Conservation (phyloP, 2,888 invertebrate genomes). For the Kryphioiulus occultus region DNA sequence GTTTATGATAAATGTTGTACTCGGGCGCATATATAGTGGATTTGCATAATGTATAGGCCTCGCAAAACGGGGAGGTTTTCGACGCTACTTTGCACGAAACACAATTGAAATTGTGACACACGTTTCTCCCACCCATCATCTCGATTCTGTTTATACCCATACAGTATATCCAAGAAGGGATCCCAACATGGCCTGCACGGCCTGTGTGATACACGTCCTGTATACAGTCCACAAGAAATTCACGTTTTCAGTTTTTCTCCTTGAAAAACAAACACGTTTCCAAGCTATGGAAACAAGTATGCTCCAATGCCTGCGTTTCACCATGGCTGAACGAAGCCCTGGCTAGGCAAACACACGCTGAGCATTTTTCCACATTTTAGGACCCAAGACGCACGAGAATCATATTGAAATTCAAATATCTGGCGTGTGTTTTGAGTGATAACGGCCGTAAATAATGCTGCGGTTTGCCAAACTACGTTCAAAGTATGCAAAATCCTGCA, state of each 20-base stretch:
- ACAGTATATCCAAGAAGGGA: not conserved
- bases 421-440: not conserved
- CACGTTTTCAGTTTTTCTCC: not conserved
- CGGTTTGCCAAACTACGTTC: no score
- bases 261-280: conserved; percentile 30
- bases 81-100: not conserved
- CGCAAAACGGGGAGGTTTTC: not conserved
- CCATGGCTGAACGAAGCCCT: not conserved
- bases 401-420: not conserved
- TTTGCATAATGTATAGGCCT: conserved; percentile 25
- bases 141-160: not conserved
- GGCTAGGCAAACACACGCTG: not conserved
- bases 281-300: not conserved
- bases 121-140: not conserved
- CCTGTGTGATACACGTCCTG: not conserved
- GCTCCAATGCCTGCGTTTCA: not conserved
- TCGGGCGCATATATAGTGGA: conserved; percentile 4
- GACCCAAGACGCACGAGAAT: not conserved
- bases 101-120: conserved; percentile 1
- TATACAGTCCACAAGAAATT: no score
- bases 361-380: not conserved
- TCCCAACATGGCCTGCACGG: no score
- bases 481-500: no score
- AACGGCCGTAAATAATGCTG: not conserved
- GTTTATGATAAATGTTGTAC: conserved; percentile 31